Base-by-base conservation (phyloP, 2,888 invertebrate species). In the Cephonodes hylas region DNA sequence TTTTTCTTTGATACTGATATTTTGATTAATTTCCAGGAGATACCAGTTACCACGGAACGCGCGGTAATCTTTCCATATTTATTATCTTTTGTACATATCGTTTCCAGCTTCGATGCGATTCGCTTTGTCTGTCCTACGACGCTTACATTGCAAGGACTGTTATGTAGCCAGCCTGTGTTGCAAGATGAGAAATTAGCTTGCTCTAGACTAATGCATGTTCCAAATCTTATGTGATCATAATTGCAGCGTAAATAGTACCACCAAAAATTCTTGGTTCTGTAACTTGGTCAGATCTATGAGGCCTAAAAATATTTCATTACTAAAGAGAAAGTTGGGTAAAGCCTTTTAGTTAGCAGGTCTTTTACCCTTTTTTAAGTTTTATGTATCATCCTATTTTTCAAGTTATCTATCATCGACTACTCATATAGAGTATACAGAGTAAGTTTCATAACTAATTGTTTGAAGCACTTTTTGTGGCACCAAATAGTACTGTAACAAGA, bases 11-110 rank as follows among this genome's bases (percentile, higher is more conserved):
- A 38, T 27, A 53, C 18, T 53, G 53, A 53, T 3, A 25, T 53
- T 53, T 31, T 53, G 31, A 27, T 27, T 53, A 31, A 53, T 53
- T 53, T 53, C 27, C 53, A 53, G 53, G 53, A 53, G 6, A 53
- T 53, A 53, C 53, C 53, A 53, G 53, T 31, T 27, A 53, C 53
- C 18, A 53, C 53, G 53, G 53, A 53, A 1, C 53, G 53, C 31
- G 53, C 53, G 53, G 53, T 53, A 53, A 53, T 31, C 8, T 53
- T 53, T 18, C 1, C 10, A 27, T 7, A 7, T 25, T 34, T 31
- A 27, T 31, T 53, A 31, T 27, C 53, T 53, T 53, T 31, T 53
- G 27, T 53, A 53, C 3, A 53, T 53, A 53, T 38, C 3, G 20
- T 48, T 53, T 53, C 48, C 53, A 53, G 53, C 53, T 53, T 53